Evolutionary conservation across 2,888 invertebrate genomes (phyloP), one percentile per base, ranked within the genome.

Genomic region (Lasioglossum figueresi): DNA sequence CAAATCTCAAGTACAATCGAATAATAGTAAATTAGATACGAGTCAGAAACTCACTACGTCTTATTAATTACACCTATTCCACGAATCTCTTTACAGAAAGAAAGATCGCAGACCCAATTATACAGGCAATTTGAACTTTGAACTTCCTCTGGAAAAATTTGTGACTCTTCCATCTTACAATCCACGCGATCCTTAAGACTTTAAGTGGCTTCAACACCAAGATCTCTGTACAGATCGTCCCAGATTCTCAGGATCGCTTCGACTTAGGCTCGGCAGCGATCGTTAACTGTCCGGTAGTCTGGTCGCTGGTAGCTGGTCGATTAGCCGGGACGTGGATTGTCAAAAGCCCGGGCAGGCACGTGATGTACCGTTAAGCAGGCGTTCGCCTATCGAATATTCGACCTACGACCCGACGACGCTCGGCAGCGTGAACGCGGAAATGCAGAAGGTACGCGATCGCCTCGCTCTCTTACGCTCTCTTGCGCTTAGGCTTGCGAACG

Each of bases 351-450:
- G 80, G 79, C 85, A 83, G 88, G 88, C 89, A 88, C 91, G 88
- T 85, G 86, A 85, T 87, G 84, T 90, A 90, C 90, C 90, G 90
- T 90, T 90, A 90, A 88, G 68, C 83, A 82, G 91, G 85, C 86
- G 84, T 88, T 87, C 88, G 88, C 91, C 91, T 89, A 91, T 90
- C 90, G 86, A 90, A 90, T 90, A 90, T 90, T 90, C 89, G 88
- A 90, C 90, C 90, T 89, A 72, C 81, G 90, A 90, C 90, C 90
- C 74, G 71, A 66, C 81, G 88, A 84, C 87, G 86, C 72, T 84
- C 77, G 80, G 75, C 84, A 74, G 85, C 90, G 90, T 88, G 90
- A 90, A 90, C 90, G 90, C 90, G 90, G 90, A 90, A 90, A 90
- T 88, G 88, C 88, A 52, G 23, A n/a, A 86, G 77, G 45, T 78